Conservation (phyloP, 2,888 invertebrate genomes). For the Drosophila nr. medialis region DNA sequence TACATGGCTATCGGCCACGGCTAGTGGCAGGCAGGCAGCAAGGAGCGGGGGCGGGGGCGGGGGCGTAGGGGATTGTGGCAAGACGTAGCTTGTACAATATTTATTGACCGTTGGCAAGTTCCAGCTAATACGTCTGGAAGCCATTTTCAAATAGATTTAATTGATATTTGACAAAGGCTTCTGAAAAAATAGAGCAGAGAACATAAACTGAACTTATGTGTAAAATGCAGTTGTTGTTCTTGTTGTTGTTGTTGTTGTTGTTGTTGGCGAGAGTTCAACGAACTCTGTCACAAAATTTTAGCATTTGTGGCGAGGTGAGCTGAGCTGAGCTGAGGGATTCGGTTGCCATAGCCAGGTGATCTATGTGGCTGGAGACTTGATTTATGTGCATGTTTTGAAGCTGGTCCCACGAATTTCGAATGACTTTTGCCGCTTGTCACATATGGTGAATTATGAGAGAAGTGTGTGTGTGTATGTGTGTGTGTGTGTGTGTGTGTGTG, state of each 20-base stretch:
- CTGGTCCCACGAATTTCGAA: constrained; percentile 51
- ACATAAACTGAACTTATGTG: constrained; percentile 14
- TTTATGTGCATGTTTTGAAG: constrained; percentile 65
- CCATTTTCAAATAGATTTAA: constrained; percentile 33
- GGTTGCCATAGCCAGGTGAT: constrained; percentile 43
- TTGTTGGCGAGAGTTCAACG: constrained; percentile 31
- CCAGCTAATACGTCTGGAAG: constrained; percentile 27
- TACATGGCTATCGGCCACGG: constrained; percentile 33
- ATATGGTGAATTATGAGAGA: constrained; percentile 51
- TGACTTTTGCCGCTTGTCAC: constrained; percentile 56
- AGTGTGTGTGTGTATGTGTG: neutral
- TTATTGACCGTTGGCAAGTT: constrained; percentile 31
- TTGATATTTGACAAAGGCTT: constrained; percentile 45
- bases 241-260: neutral
- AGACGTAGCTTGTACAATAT: constrained; percentile 27
- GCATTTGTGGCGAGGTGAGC: constrained; percentile 7
- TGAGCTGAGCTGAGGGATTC: neutral
- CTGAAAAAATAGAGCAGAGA: constrained; percentile 29
- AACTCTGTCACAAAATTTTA: constrained; percentile 22
- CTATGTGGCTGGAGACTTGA: constrained; percentile 58
- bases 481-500: constrained; percentile 9
- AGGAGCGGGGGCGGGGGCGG: neutral
- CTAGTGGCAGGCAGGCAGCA: neutral
- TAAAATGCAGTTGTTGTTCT: constrained; percentile 8
- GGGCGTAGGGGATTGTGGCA: neutral